Percentiles rank a stretch among this genome's conserved stretches.
These are phyloP conservation scores for Apaloderma vittatum DNA, from an alignment of 2,113 vertebrate species.

Conservation along the genomic window DNA sequence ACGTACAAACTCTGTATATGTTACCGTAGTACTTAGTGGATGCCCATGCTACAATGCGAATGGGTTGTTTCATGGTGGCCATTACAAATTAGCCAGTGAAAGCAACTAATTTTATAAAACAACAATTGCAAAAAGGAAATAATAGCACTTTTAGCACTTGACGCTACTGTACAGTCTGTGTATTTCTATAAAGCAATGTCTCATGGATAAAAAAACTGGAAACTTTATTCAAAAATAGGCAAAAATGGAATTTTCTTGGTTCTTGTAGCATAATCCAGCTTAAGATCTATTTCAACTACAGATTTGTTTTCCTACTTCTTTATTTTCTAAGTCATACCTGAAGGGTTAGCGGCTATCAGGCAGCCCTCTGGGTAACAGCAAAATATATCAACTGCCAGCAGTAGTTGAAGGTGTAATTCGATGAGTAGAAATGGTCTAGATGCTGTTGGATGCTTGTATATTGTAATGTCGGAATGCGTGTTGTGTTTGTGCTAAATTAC, in stretches of 20 bases:
- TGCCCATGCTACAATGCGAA: accelerated
- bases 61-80: not conserved
- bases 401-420: not conserved
- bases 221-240: not conserved
- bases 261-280: not conserved
- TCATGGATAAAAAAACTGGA: not conserved
- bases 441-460: not conserved
- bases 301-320: not conserved
- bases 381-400: not conserved
- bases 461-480: not conserved
- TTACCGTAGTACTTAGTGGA: not conserved
- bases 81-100: not conserved
- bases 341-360: not conserved
- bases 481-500: not conserved
- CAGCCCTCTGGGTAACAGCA: not conserved
- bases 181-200: not conserved
- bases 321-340: not conserved
- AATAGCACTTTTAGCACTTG: not conserved
- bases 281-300: not conserved
- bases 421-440: not conserved
- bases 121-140: not conserved
- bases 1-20: not conserved
- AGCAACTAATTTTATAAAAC: not conserved
- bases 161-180: not conserved
- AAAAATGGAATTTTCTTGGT: not conserved